phyloP scores from a whole-genome alignment of 2,888 invertebrate species.

The Choristoneura rosaceana region DNA sequence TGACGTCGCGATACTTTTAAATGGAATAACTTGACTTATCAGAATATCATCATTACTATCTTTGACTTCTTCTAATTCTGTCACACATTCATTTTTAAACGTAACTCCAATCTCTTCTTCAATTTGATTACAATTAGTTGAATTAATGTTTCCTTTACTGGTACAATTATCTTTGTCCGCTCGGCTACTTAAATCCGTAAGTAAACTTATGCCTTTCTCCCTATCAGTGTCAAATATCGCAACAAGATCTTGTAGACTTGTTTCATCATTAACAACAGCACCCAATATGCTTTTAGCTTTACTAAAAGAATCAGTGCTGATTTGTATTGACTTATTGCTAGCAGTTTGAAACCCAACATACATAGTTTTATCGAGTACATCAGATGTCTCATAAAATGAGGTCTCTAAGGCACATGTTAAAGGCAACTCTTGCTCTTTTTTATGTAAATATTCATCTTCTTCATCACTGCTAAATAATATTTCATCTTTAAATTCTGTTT shows the following conservation, averaged over 20 bases:
- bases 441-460: slow-evolving; percentile 59
- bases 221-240: slow-evolving; percentile 33
- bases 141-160: neutral
- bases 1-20: slow-evolving; percentile 12
- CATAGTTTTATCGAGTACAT: slow-evolving; percentile 67
- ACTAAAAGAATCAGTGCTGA: slow-evolving; percentile 63
- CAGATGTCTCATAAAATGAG: slow-evolving; percentile 59
- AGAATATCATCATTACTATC: slow-evolving; percentile 11
- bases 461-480: slow-evolving; percentile 78
- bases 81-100: slow-evolving; percentile 51
- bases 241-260: slow-evolving; percentile 30
- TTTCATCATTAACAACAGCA: slow-evolving; percentile 45
- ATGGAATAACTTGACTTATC: slow-evolving; percentile 24
- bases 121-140: neutral
- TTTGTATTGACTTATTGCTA: slow-evolving; percentile 73
- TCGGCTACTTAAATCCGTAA: neutral
- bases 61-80: slow-evolving; percentile 51
- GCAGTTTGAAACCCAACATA: slow-evolving; percentile 78
- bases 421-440: slow-evolving; percentile 62
- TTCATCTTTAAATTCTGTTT: slow-evolving; percentile 61
- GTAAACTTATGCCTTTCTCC: neutral
- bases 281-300: slow-evolving; percentile 67
- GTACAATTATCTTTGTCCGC: neutral
- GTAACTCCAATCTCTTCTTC: neutral
- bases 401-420: slow-evolving; percentile 70